Evolutionary conservation across 1,140 invertebrate genomes (phyloP), one percentile per base, ranked within the genome.

Genomic region (Eupristina koningsbergeri): DNA sequence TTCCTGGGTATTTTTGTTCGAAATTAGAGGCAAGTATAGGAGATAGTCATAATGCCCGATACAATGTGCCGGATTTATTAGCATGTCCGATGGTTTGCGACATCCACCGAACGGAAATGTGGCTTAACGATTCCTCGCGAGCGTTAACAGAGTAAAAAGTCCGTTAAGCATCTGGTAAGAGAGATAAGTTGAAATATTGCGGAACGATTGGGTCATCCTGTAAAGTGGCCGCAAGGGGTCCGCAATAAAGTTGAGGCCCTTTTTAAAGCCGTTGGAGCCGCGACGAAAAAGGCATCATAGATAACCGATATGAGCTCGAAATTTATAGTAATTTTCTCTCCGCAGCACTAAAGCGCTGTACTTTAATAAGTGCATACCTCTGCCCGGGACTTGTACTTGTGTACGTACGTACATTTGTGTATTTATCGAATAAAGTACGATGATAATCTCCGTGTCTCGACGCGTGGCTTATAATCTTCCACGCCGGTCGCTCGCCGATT

Each of bases 361-460:
- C 41, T 83, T 83, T 83, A 83, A 83, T 83, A 83, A 83, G 61
- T 61, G 63, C 79, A 58, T 53, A 58, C 29, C 47, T 76, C 31
- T 31, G 29, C 29, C 31, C 15, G 45, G 13, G 58, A 58, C 76
- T n/a, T 39, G 78, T 80, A n/a, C n/a, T n/a, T n/a, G n/a, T n/a
- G n/a, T n/a, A n/a, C n/a, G 78, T 53, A 45, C 64, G 63, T 63
- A 64, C 47, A 63, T 80, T 79, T 63, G 67, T 75, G 74, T 74
- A 71, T 84, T 80, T 84, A 84, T 84, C 83, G 76, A 50, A 74
- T 84, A 84, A 84, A 84, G 77, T 80, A 63, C 83, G 83, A 84
- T 84, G 83, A 84, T 84, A 84, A 84, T 84, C 83, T 80, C 39
- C 63, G 69, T 73, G 81, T 71, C 81, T 63, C 75, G 75, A 58